Conservation (phyloP, 2,113 vertebrate species). For the Athene noctua region DNA sequence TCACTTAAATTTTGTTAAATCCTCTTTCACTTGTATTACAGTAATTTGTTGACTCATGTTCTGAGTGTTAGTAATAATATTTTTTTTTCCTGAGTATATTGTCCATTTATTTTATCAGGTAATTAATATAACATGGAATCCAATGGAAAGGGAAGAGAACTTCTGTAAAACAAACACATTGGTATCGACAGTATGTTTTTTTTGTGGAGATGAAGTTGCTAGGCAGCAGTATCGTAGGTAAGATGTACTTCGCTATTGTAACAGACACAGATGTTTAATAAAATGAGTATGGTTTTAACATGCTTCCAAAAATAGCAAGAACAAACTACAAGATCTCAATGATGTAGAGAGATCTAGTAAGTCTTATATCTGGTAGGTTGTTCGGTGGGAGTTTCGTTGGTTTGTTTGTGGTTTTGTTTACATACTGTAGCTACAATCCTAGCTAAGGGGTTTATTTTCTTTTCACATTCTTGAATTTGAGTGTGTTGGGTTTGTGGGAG, state of each 20-base stretch:
- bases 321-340: not conserved
- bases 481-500: not conserved
- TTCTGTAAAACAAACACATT: constrained; percentile 59
- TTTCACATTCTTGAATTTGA: not conserved
- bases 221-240: constrained; percentile 92
- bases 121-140: constrained; percentile 82
- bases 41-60: not conserved
- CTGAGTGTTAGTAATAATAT: not conserved
- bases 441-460: not conserved
- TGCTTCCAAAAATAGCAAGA: not conserved
- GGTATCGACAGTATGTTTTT: constrained; percentile 83
- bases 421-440: not conserved
- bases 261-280: not conserved
- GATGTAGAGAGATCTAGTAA: not conserved
- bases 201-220: constrained; percentile 92
- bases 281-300: not conserved
- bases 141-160: constrained; percentile 60
- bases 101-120: constrained; percentile 69
- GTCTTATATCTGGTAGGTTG: not conserved
- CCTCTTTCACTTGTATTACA: not conserved
- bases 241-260: not conserved
- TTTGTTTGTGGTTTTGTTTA: not conserved
- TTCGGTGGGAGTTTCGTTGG: not conserved
- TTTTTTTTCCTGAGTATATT: not conserved
- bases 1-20: not conserved